A percentile compares a stretch with the other conserved stretches of the same genome.
phyloP scores from a whole-genome alignment of 2,888 invertebrate genomes.

The Nomada ferruginata region DNA sequence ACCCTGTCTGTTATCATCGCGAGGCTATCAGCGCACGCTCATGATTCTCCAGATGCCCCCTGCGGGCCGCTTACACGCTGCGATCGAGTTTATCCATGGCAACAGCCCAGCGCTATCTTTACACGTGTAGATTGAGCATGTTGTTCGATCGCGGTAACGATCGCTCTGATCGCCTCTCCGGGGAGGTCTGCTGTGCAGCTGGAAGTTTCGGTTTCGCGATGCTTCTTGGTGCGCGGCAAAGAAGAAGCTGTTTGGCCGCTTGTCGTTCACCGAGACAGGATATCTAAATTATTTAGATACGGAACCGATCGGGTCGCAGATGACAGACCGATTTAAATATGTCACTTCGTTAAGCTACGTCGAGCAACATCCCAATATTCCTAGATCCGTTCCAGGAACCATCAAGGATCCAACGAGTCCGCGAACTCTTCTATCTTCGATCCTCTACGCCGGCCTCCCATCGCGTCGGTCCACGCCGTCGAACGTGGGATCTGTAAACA shows the following conservation, averaged over 20 bases:
- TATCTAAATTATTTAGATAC: too few relatives aligned
- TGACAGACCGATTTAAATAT: too few relatives aligned
- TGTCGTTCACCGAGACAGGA: too few relatives aligned
- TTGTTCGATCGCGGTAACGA: slow-evolving; percentile 47
- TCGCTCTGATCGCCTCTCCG: slow-evolving; percentile 27
- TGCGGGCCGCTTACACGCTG: slow-evolving; percentile 59
- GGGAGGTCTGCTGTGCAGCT: slow-evolving; percentile 20
- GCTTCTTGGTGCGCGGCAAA: too few relatives aligned
- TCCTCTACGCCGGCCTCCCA: not conserved
- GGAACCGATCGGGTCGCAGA: too few relatives aligned
- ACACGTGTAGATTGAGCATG: slow-evolving; percentile 68
- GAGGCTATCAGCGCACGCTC: slow-evolving; percentile 68
- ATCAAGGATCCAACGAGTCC: not conserved
- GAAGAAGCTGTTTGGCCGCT: too few relatives aligned
- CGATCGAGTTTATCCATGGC: slow-evolving; percentile 67
- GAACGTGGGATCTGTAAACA: slow-evolving; percentile 44
- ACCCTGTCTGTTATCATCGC: slow-evolving; percentile 69
- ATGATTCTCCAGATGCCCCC: slow-evolving; percentile 67
- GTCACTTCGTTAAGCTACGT: too few relatives aligned
- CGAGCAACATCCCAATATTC: too few relatives aligned
- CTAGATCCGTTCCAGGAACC: too few relatives aligned
- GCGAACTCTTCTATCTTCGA: not conserved
- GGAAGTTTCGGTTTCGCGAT: too few relatives aligned
- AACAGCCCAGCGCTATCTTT: slow-evolving; percentile 51
- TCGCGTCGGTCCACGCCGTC: not conserved